Evolutionary conservation across 2,888 invertebrate genomes (phyloP).

Genomic region (Melitaea athalia): DNA sequence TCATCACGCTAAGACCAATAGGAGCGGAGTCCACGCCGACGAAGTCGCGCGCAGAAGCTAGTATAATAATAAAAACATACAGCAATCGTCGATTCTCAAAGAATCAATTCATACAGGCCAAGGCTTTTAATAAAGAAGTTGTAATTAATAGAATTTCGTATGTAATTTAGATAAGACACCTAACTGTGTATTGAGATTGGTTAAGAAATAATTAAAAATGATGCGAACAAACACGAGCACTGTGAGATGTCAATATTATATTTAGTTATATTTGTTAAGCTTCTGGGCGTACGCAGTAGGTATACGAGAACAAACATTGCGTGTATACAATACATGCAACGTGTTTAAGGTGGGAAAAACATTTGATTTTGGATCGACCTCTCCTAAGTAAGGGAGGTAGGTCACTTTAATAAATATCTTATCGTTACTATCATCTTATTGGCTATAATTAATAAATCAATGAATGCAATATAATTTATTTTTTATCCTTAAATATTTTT

Average conservation of each 20-base stretch:
- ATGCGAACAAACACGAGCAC: conserved; percentile 12
- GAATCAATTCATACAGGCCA: conserved; percentile 26
- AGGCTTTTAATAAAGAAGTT: conserved; percentile 15
- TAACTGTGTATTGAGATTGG: background rate
- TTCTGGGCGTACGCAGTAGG: conserved; percentile 4
- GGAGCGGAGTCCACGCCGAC: too few relatives aligned
- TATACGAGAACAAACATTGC: background rate
- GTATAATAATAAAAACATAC: conserved; percentile 21
- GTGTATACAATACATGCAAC: background rate
- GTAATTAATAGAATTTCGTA: conserved; percentile 8
- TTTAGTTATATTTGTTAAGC: conserved; percentile 9
- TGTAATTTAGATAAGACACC: background rate
- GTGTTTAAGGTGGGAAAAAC: background rate
- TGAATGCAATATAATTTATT: too few relatives aligned
- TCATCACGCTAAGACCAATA: too few relatives aligned
- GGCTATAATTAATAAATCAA: too few relatives aligned
- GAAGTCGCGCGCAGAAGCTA: too few relatives aligned
- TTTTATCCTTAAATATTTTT: too few relatives aligned
- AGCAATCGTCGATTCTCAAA: conserved; percentile 7
- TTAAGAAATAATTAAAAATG: background rate
- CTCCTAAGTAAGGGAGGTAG: too few relatives aligned
- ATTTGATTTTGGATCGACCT: too few relatives aligned
- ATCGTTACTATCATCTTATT: too few relatives aligned
- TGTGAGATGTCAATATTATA: conserved; percentile 18
- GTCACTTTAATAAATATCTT: too few relatives aligned